Percentiles rank a stretch among this genome's conserved stretches.
Conservation (phyloP, 2,797 vertebrate genomes). For the Numenius phaeopus region DNA sequence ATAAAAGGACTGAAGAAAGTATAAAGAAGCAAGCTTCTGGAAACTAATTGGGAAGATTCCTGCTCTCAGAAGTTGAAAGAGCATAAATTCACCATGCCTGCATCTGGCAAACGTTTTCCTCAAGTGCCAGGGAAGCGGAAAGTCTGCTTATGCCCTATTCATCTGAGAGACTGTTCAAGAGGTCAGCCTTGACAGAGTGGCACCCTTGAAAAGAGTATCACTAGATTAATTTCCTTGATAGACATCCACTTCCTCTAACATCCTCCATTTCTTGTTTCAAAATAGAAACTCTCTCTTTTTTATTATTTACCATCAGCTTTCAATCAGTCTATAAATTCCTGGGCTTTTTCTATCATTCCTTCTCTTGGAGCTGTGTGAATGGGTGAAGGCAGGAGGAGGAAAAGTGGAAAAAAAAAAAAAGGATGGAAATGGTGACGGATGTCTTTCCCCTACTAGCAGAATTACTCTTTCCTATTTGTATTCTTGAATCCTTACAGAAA, state of each 20-base stretch:
- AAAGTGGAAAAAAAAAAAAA: not conserved
- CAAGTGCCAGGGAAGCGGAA: conserved; percentile 46
- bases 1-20: not conserved
- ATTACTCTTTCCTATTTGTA: not conserved
- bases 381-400: not conserved
- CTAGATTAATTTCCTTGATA: conserved; percentile 22
- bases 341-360: not conserved
- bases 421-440: not conserved
- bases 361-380: not conserved
- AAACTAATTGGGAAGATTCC: conserved; percentile 38
- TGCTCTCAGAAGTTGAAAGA: conserved; percentile 30
- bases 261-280: not conserved
- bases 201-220: conserved; percentile 10
- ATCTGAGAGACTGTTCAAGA: conserved; percentile 20
- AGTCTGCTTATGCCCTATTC: conserved; percentile 32
- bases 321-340: not conserved
- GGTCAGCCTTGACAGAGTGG: conserved; percentile 33
- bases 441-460: not conserved
- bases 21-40: conserved; percentile 17
- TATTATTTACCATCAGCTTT: not conserved
- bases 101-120: conserved; percentile 48
- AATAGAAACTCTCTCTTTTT: not conserved
- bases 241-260: not conserved
- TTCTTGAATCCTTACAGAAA: not conserved
- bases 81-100: conserved; percentile 19